These are phyloP conservation scores for Frankliniella fusca DNA, from an alignment of 2,888 invertebrate genomes.

Conservation along the genomic window DNA sequence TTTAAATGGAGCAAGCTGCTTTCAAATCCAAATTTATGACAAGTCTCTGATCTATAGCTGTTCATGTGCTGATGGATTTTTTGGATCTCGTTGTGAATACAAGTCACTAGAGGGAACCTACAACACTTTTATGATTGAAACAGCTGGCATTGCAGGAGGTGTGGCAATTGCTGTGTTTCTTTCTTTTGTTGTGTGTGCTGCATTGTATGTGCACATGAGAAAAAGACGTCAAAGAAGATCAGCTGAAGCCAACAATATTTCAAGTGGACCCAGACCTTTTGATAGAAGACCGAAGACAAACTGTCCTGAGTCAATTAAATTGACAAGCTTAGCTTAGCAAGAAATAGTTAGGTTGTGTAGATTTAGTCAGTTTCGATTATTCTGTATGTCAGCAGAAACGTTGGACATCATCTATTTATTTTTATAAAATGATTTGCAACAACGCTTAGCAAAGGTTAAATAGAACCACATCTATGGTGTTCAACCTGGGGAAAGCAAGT, in stretches of 20 bases:
- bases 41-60: not conserved
- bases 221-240: not conserved
- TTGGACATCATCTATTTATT: too few relatives aligned
- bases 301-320: not conserved
- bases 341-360: not conserved
- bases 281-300: not conserved
- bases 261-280: not conserved
- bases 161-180: not conserved
- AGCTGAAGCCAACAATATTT: not conserved
- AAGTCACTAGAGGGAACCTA: not conserved
- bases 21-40: not conserved
- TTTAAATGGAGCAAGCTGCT: not conserved
- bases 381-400: too few relatives aligned
- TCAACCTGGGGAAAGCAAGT: too few relatives aligned
- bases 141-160: conserved; percentile 2
- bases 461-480: too few relatives aligned
- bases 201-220: conserved; percentile 17
- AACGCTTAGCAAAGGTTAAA: too few relatives aligned
- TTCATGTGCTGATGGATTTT: not conserved
- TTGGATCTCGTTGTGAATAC: not conserved
- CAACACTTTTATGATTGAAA: not conserved
- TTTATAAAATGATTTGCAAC: too few relatives aligned
- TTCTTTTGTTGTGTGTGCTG: not conserved
- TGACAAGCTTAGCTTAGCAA: conserved; percentile 20
- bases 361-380: not conserved